Evolutionary conservation across 2,888 invertebrate species (phyloP).

Genomic region (Hoplodrina ambigua): DNA sequence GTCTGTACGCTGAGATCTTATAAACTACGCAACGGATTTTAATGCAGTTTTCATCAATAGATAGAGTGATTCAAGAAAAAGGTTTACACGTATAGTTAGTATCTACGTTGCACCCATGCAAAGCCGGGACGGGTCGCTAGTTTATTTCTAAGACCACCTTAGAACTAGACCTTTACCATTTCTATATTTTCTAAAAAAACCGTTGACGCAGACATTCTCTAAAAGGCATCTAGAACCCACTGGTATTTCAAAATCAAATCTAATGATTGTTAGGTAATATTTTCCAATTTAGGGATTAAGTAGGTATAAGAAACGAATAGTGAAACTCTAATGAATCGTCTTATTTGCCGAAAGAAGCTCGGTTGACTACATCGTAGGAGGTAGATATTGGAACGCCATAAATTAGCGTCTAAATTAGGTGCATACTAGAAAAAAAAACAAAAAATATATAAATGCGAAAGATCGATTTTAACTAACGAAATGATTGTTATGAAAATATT

Average conservation of each 20-base stretch:
- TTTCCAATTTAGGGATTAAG: not conserved
- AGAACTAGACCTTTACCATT: not conserved
- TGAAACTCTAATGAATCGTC: constrained; percentile 30
- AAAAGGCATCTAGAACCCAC: not conserved
- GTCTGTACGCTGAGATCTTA: too few species aligned
- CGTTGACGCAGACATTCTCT: not conserved
- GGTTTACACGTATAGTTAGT: too few species aligned
- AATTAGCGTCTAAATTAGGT: constrained; percentile 1
- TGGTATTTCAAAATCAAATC: constrained; percentile 21
- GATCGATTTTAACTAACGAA: too few species aligned
- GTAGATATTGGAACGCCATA: constrained; percentile 4
- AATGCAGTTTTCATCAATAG: too few species aligned
- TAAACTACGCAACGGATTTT: too few species aligned
- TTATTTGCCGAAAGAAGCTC: constrained; percentile 2
- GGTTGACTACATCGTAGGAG: constrained; percentile 11
- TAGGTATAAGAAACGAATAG: constrained; percentile 9
- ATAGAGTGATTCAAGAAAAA: too few species aligned
- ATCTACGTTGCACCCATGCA: too few species aligned
- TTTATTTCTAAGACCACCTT: not conserved
- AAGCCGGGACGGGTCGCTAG: too few species aligned
- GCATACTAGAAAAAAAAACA: constrained; percentile 25
- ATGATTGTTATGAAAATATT: too few species aligned
- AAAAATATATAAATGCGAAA: not conserved
- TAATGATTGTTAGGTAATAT: constrained; percentile 20
- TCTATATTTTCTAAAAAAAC: not conserved